A percentile compares a stretch with the other conserved stretches of the same genome.
phyloP scores from a whole-genome alignment of 2,797 vertebrate species.

The Chromis chromis region DNA sequence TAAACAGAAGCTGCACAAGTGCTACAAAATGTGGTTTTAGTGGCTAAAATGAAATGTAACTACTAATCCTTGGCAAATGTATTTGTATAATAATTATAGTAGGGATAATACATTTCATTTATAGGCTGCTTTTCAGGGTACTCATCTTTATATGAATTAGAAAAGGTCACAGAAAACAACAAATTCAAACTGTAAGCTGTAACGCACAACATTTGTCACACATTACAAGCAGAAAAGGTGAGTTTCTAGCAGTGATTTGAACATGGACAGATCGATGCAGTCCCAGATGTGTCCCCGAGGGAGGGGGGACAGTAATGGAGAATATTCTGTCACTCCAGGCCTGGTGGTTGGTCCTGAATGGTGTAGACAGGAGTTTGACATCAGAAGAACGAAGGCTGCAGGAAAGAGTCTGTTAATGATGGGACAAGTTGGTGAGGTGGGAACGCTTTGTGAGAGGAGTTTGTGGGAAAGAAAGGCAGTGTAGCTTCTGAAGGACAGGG shows the following conservation, averaged over 20 bases:
- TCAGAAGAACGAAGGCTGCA: neutral
- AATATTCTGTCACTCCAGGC: neutral
- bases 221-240: neutral
- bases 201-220: neutral
- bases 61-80: constrained; percentile 5
- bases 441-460: neutral
- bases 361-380: neutral
- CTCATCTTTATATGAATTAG: neutral
- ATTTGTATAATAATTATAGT: neutral
- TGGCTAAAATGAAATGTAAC: neutral
- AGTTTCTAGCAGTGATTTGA: neutral
- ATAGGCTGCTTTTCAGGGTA: neutral
- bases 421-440: neutral
- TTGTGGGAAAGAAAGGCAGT: neutral
- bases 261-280: neutral
- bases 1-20: no score
- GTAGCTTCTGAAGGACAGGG: neutral
- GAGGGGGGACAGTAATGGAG: neutral
- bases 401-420: neutral
- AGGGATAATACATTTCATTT: no score
- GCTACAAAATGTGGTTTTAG: neutral
- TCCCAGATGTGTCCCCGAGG: neutral
- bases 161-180: neutral
- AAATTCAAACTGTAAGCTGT: neutral
- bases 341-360: neutral